These are phyloP conservation scores for Cyclophora punctaria DNA, from an alignment of 2,888 invertebrate genomes.

Conservation along the genomic window DNA sequence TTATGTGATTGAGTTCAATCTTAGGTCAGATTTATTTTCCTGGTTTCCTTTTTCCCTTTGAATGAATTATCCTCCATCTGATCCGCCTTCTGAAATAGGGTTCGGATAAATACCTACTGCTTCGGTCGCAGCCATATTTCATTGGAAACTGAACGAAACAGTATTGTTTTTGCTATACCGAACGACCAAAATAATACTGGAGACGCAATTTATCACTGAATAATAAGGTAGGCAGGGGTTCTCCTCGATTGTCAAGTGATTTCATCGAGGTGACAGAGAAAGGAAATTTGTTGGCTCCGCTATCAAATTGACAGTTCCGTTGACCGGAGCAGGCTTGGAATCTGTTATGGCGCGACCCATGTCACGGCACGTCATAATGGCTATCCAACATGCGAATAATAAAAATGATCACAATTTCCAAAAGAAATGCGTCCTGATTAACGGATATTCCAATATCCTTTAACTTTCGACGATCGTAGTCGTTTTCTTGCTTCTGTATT, in stretches of 20 bases:
- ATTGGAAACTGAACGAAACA: slow-evolving; percentile 15
- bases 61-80: slow-evolving; percentile 10
- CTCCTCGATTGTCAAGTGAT: slow-evolving; percentile 40
- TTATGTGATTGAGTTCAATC: slow-evolving; percentile 8
- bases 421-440: slow-evolving; percentile 36
- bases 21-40: slow-evolving; percentile 15
- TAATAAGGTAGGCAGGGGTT: slow-evolving; percentile 30
- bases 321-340: slow-evolving; percentile 45
- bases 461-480: slow-evolving; percentile 8
- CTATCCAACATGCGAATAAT: slow-evolving; percentile 48
- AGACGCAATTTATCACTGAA: slow-evolving; percentile 33
- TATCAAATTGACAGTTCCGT: slow-evolving; percentile 63
- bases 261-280: slow-evolving; percentile 43
- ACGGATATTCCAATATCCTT: slow-evolving; percentile 37
- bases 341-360: slow-evolving; percentile 57
- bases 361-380: slow-evolving; percentile 55
- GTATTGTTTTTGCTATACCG: slow-evolving; percentile 10
- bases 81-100: slow-evolving; percentile 6
- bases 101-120: slow-evolving; percentile 3
- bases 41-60: slow-evolving; percentile 13
- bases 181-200: slow-evolving; percentile 13
- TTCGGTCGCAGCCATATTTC: slow-evolving; percentile 12
- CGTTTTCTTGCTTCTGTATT: slow-evolving; percentile 7
- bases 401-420: slow-evolving; percentile 43
- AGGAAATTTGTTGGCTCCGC: slow-evolving; percentile 48